Base-by-base conservation (phyloP, 2,113 vertebrate species). In the Nothocercus julius region DNA sequence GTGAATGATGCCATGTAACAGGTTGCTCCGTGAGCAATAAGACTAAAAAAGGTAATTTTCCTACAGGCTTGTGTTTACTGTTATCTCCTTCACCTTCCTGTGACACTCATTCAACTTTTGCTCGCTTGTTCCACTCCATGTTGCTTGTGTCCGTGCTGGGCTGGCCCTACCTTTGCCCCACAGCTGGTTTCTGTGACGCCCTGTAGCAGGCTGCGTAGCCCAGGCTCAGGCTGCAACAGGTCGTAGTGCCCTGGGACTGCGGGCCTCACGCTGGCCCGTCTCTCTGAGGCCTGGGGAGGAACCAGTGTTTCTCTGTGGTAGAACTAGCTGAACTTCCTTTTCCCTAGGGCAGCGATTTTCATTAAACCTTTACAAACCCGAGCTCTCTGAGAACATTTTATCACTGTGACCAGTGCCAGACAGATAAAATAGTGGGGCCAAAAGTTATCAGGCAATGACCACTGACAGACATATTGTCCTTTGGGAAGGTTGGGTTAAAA, bases 21-120 rank as follows among this genome's bases (percentile, higher is more conserved):
- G 54, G 30, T 32, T 32, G 54, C 30, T 32, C 16, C 6, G 16
- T 30, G 54, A 58, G 8, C 36, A 59, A 54, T 19, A 45, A 51
- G 83, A 70, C 3, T 28, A 27, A 40, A 70, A 67, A 44, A 3
- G 0, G 2, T 10, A 1, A 21, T 69, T 56, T 44, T 76, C 76
- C 32, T 56, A 1, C 12, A 1, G 2, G 1, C 51, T 2, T 9
- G 4, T 67, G 19, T 45, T 49, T 49, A 22, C 5, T 49, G 20
- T 27, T 73, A 13, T 82, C 30, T 80, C 18, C 19, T 0, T 62
- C 19, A 45, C 15, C 14, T 70, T 10, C 16, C 38, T 1, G 1
- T n/a, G 51, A 4, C 2, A 0, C 19, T 56, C 1, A 0, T 45
- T 19, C n/a, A 49, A 40, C 11, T 87, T 64, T 2, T 1, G 7